phyloP scores from a whole-genome alignment of 1,140 invertebrate species.

The Macrobrachium nipponense region DNA sequence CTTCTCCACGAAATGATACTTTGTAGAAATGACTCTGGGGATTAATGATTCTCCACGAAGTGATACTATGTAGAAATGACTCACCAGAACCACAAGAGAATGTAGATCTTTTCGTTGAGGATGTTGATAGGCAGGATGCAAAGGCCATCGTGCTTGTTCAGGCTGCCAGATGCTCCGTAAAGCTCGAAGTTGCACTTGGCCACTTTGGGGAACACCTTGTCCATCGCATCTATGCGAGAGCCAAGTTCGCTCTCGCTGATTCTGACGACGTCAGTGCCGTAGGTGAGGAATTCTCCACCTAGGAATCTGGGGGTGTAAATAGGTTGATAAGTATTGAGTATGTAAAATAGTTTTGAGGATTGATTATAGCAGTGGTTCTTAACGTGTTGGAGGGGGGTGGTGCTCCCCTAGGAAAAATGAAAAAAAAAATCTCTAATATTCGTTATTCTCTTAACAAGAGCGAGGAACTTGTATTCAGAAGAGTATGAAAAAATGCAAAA shows the following conservation, averaged over 20 bases:
- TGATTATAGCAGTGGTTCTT: no score
- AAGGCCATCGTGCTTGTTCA: slow-evolving; percentile 89
- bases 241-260: slow-evolving; percentile 90
- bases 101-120: slow-evolving; percentile 96
- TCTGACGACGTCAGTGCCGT: slow-evolving; percentile 83
- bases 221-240: slow-evolving; percentile 86
- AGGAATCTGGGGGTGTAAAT: slow-evolving; percentile 60
- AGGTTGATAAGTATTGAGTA: no score
- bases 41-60: background rate
- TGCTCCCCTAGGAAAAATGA: no score
- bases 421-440: no score
- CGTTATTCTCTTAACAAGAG: no score
- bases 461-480: no score
- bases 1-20: no score
- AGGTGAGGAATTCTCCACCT: slow-evolving; percentile 81
- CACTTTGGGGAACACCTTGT: slow-evolving; percentile 87
- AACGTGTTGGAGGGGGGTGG: no score
- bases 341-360: background rate
- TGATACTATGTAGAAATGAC: background rate
- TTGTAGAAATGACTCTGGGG: no score
- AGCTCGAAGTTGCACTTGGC: slow-evolving; percentile 81
- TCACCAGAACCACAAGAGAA: slow-evolving; percentile 93
- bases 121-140: slow-evolving; percentile 91
- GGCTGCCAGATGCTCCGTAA: slow-evolving; percentile 78
- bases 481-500: no score